Conservation (phyloP, 1,140 invertebrate species). For the Aphelinus atriplicis region DNA sequence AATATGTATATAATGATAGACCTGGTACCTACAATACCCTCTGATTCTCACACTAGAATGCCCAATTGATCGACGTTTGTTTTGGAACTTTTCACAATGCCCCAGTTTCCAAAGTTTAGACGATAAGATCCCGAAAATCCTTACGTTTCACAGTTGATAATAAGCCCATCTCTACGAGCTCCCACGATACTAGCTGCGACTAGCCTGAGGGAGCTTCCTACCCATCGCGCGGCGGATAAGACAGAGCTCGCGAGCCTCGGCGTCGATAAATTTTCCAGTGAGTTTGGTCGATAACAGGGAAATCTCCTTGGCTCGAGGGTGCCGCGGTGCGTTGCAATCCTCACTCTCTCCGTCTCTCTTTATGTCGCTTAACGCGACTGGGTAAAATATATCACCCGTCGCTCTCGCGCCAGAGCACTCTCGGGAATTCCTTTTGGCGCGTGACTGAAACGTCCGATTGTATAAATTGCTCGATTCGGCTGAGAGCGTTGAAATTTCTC, state of each 20-base stretch:
- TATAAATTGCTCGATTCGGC: not conserved
- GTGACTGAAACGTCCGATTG: too few species aligned
- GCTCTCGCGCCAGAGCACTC: conserved; percentile 8
- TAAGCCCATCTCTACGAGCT: too few species aligned
- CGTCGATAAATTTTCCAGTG: conserved; percentile 11
- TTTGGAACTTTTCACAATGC: too few species aligned
- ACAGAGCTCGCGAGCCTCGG: conserved; percentile 6
- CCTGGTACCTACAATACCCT: too few species aligned
- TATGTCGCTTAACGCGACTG: not conserved
- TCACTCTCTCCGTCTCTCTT: not conserved
- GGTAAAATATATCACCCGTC: not conserved
- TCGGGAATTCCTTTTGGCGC: not conserved
- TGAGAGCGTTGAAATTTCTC: not conserved
- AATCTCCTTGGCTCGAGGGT: not conserved
- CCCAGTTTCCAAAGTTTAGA: too few species aligned
- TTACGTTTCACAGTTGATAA: too few species aligned
- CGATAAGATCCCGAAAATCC: too few species aligned
- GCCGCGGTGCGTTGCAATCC: too few species aligned
- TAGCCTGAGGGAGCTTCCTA: not conserved
- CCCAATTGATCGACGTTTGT: too few species aligned
- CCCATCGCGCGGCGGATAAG: conserved; percentile 6
- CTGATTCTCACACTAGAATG: too few species aligned
- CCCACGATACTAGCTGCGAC: too few species aligned
- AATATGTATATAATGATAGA: too few species aligned
- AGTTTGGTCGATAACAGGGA: conserved; percentile 10